phyloP scores from a whole-genome alignment of 2,113 vertebrate genomes.

The Riparia riparia region DNA sequence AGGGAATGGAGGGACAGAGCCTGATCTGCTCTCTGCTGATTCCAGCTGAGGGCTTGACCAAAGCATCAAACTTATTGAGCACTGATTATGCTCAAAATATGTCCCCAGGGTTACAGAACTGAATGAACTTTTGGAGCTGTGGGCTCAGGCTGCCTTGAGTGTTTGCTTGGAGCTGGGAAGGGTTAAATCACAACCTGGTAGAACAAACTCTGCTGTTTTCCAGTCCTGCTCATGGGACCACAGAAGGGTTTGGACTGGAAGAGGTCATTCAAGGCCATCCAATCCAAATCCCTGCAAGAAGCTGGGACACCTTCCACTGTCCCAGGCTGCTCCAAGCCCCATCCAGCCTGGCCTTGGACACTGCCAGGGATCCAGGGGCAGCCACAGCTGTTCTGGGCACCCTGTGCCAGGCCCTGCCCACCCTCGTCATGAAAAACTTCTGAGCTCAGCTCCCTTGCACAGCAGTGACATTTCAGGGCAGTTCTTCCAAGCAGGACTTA shows the following conservation, averaged over 20 bases:
- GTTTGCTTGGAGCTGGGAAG: background rate
- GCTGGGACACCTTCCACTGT: fast-evolving
- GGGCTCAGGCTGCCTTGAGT: background rate
- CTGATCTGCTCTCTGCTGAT: background rate
- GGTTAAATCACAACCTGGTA: background rate
- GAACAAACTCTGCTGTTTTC: background rate
- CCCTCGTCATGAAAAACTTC: background rate
- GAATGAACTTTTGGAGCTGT: background rate
- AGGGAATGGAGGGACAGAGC: background rate
- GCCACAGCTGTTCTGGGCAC: background rate
- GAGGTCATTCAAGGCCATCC: background rate
- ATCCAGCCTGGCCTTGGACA: fast-evolving
- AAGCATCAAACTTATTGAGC: background rate
- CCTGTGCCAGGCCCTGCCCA: background rate
- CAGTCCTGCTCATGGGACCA: background rate
- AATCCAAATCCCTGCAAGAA: background rate
- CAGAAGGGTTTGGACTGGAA: background rate
- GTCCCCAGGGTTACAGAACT: fast-evolving
- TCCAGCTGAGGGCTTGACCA: background rate
- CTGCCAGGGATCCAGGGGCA: background rate
- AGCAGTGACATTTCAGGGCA: background rate
- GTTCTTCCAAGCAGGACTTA: background rate
- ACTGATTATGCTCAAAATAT: background rate
- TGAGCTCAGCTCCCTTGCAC: background rate
- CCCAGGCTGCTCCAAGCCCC: background rate